A percentile compares a stretch with the other conserved stretches of the same genome.
These are phyloP conservation scores for Hephaestus fuliginosus DNA, from an alignment of 2,797 vertebrate species.

Conservation along the genomic window DNA sequence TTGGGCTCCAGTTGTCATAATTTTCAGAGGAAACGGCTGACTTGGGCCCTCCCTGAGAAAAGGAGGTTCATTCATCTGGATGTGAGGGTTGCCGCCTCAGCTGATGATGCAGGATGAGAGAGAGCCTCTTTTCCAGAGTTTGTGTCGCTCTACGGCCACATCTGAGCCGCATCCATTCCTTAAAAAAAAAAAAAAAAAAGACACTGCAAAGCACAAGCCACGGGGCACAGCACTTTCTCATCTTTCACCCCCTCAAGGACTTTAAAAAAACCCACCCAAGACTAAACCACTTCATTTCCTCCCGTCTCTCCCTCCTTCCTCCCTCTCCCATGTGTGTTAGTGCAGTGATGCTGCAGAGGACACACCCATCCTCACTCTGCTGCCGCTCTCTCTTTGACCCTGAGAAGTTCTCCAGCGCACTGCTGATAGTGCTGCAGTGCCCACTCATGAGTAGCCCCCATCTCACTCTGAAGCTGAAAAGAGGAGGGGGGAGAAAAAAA, in stretches of 20 bases:
- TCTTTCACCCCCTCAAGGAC: slow-evolving; percentile 59
- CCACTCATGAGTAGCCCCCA: slow-evolving; percentile 47
- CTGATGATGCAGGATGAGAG: slow-evolving; percentile 48
- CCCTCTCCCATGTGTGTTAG: slow-evolving; percentile 50
- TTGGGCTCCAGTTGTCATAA: neutral
- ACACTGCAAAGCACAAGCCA: slow-evolving; percentile 24
- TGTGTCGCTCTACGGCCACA: slow-evolving; percentile 11
- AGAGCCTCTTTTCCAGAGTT: slow-evolving; percentile 28
- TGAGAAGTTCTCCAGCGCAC: slow-evolving; percentile 70
- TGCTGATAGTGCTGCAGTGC: slow-evolving; percentile 78
- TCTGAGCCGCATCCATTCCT: slow-evolving; percentile 23
- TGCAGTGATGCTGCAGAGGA: slow-evolving; percentile 81
- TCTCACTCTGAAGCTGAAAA: slow-evolving; percentile 22
- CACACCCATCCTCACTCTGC: slow-evolving; percentile 75
- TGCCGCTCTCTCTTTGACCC: slow-evolving; percentile 69
- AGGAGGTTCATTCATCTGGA: slow-evolving; percentile 29
- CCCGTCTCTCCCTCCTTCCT: slow-evolving; percentile 45
- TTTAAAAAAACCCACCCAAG: slow-evolving; percentile 57
- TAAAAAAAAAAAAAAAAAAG: neutral
- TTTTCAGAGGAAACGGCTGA: slow-evolving; percentile 20
- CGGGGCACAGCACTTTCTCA: neutral
- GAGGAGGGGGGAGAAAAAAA: neutral
- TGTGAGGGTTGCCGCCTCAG: slow-evolving; percentile 21
- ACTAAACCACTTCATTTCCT: slow-evolving; percentile 60
- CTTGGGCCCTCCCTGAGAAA: slow-evolving; percentile 9